Base-by-base conservation (phyloP, 1,140 invertebrate genomes). In the Drosophila sechellia region DNA sequence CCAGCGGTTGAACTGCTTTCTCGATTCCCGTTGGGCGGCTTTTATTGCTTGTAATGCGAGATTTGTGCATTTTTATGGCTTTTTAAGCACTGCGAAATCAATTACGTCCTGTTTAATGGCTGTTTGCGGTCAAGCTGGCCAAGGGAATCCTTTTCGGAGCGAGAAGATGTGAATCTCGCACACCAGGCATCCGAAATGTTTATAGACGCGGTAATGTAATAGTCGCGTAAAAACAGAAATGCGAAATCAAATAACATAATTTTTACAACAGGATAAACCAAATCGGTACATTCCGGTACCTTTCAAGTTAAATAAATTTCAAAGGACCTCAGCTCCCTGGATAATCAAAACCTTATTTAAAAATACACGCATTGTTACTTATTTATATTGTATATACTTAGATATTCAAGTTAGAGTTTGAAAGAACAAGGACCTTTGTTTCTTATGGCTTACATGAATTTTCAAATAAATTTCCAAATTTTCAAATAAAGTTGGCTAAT, bases 21-120 rank as follows among this genome's bases (percentile, higher is more conserved):
- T 34, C 52, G 17, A 40, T 70, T 70, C 52, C 66, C 13, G 35
- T 27, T 39, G 52, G 27, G 22, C 20, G 59, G 40, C 50, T 50
- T 83, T 80, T 80, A 60, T 79, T 79, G 64, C 58, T 42, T 59
- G 53, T 79, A 79, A 71, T 79, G 59, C 45, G 59, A 66, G 75
- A 83, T 78, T 83, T 79, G 65, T 74, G 48, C 64, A 79, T 75
- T 83, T 83, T 83, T 76, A 83, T 79, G 79, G 70, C 57, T 63
- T 66, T 79, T 84, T 79, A 75, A 83, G 76, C 57, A 68, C 75
- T 84, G 59, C 48, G 70, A 79, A 83, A 83, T 83, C 70, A 84
- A 79, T 83, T 83, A 76, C 60, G 53, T 50, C 22, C 56, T 40
- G 53, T 66, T 83, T 78, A 71, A 79, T 83, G 64, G 75, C 49